Conservation (phyloP, 1,140 invertebrate species). For the Drepana arcuata region DNA sequence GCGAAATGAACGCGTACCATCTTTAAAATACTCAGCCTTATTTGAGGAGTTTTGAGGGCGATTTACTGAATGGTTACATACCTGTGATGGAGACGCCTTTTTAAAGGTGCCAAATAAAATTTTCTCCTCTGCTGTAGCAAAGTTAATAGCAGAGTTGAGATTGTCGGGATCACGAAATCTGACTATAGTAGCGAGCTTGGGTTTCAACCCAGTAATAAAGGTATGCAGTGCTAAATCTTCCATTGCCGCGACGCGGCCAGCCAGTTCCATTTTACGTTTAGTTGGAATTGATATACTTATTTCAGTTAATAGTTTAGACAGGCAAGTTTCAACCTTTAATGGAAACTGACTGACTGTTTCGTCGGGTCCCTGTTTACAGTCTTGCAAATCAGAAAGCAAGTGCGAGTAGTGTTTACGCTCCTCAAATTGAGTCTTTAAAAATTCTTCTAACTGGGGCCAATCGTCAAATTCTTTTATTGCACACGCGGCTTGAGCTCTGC, state of each 20-base stretch:
- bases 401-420: constrained; percentile 11
- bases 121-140: constrained; percentile 11
- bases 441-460: constrained; percentile 6
- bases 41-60: no score
- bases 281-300: constrained; percentile 14
- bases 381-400: constrained; percentile 12
- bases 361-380: constrained; percentile 4
- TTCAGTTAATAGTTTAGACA: constrained; percentile 12
- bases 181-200: constrained; percentile 1
- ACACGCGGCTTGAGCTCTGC: constrained; percentile 2
- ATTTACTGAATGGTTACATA: no score
- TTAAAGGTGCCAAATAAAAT: constrained; percentile 36
- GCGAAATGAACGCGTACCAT: no score
- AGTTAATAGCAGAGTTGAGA: constrained; percentile 8
- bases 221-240: constrained; percentile 10
- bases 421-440: constrained; percentile 10
- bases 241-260: constrained; percentile 11
- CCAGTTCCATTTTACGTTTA: constrained; percentile 8
- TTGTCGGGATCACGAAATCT: constrained; percentile 8
- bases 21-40: no score
- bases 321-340: constrained; percentile 6
- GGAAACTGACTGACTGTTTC: constrained; percentile 11
- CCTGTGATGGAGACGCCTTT: not conserved
- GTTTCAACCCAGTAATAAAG: constrained; percentile 9
- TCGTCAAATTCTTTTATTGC: constrained; percentile 5